Percentiles rank a stretch among this genome's conserved stretches.
phyloP scores from a whole-genome alignment of 2,797 vertebrate genomes.

The Dallia pectoralis region DNA sequence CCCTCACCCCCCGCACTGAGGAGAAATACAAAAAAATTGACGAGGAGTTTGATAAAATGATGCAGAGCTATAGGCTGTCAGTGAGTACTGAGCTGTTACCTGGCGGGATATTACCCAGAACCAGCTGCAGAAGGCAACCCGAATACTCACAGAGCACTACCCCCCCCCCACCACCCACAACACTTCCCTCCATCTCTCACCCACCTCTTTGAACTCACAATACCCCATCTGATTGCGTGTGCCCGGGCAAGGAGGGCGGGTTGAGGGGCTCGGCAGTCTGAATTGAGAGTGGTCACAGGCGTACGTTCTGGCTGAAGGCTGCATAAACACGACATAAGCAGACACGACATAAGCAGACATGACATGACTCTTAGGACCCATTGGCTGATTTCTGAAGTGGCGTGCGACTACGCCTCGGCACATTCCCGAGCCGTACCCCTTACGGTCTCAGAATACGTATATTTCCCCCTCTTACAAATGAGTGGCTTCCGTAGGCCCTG shows the following conservation, averaged over 20 bases:
- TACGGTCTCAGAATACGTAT: background rate
- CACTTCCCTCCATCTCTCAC: slow-evolving; percentile 42
- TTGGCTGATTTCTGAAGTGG: background rate
- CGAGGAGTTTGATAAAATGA: slow-evolving; percentile 99
- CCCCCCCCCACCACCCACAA: slow-evolving; percentile 27
- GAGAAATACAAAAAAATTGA: slow-evolving; percentile 99
- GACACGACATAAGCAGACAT: background rate
- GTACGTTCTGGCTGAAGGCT: background rate
- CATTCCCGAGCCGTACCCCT: background rate
- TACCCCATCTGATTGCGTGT: slow-evolving; percentile 54
- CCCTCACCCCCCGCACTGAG: slow-evolving; percentile 96
- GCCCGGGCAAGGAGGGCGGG: slow-evolving; percentile 24
- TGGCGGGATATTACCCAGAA: background rate
- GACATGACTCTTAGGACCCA: background rate
- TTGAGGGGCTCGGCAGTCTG: background rate
- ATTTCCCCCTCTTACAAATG: background rate
- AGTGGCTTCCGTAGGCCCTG: background rate
- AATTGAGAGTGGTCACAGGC: background rate
- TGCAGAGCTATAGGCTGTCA: slow-evolving; percentile 99
- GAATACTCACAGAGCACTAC: slow-evolving; percentile 73
- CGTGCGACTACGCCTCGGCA: background rate
- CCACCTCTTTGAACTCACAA: slow-evolving; percentile 36
- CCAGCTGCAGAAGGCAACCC: slow-evolving; percentile 28
- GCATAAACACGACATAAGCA: background rate
- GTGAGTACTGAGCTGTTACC: slow-evolving; percentile 83